Conservation (phyloP, 2,797 vertebrate species). For the Hydrophis major region DNA sequence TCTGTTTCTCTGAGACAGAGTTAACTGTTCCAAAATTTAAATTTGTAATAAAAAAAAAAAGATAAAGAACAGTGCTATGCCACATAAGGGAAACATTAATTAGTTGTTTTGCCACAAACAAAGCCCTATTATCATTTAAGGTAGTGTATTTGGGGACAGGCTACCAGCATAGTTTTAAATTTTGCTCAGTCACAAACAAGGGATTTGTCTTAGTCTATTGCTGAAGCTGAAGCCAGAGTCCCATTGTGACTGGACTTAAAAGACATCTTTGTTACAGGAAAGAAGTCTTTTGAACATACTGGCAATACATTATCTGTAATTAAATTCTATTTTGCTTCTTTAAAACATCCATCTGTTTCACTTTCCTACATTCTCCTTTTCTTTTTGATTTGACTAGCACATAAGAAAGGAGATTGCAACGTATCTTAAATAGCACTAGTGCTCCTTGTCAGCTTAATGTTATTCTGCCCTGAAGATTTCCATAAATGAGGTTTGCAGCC, state of each 20-base stretch:
- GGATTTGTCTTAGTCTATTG: conserved; percentile 37
- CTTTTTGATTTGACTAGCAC: conserved; percentile 13
- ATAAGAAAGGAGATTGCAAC: background rate
- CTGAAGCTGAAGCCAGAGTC: conserved; percentile 44
- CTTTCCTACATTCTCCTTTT: conserved; percentile 10
- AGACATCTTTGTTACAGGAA: conserved; percentile 36
- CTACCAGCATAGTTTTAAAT: conserved; percentile 58
- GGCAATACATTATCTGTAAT: background rate
- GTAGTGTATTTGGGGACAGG: conserved; percentile 32
- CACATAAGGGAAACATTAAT: conserved; percentile 55
- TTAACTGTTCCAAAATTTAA: conserved; percentile 35
- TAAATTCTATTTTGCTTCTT: conserved; percentile 4
- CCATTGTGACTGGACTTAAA: conserved; percentile 51
- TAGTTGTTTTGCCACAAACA: conserved; percentile 54
- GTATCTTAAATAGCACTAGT: conserved; percentile 2
- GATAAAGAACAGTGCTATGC: conserved; percentile 23
- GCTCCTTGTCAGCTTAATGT: background rate
- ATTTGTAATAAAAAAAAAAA: conserved; percentile 24
- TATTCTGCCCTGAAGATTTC: conserved; percentile 10
- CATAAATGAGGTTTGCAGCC: conserved; percentile 10
- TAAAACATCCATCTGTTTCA: conserved; percentile 7
- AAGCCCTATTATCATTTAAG: conserved; percentile 60
- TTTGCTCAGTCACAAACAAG: conserved; percentile 61
- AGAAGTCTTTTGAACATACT: conserved; percentile 32
- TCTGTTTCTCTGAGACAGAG: conserved; percentile 30